Evolutionary conservation across 2,888 invertebrate genomes (phyloP).

Genomic region (Acrobasis repandana): DNA sequence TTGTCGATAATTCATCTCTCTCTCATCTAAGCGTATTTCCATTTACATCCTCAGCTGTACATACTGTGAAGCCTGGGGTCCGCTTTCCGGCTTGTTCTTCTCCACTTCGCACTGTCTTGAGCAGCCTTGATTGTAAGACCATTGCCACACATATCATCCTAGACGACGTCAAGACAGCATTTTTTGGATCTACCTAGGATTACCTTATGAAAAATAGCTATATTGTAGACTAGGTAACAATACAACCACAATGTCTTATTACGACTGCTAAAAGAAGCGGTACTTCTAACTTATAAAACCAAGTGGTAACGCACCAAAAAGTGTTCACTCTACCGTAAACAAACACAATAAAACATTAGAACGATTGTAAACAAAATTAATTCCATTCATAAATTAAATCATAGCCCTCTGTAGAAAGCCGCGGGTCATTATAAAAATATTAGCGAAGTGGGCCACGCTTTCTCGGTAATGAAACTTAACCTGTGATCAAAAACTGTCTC

Average conservation of each 20-base stretch:
- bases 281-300: neutral
- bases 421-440: conserved; percentile 22
- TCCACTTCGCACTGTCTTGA: too few species aligned
- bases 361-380: conserved; percentile 4
- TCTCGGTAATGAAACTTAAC: conserved; percentile 22
- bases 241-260: neutral
- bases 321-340: neutral
- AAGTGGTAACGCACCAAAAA: conserved; percentile 4
- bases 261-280: neutral
- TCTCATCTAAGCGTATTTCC: too few species aligned
- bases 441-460: conserved; percentile 21
- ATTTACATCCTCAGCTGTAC: too few species aligned
- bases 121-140: too few species aligned
- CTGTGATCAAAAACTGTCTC: conserved; percentile 14
- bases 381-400: conserved; percentile 19
- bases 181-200: too few species aligned
- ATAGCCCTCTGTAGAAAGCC: conserved; percentile 18
- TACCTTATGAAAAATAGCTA: too few species aligned
- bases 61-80: too few species aligned
- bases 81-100: too few species aligned
- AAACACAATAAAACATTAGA: conserved; percentile 9
- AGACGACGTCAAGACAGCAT: too few species aligned
- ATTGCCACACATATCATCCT: too few species aligned
- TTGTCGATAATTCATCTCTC: too few species aligned
- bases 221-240: too few species aligned